Base-by-base conservation (phyloP, 2,113 vertebrate genomes). In the Pelecanus crispus region DNA sequence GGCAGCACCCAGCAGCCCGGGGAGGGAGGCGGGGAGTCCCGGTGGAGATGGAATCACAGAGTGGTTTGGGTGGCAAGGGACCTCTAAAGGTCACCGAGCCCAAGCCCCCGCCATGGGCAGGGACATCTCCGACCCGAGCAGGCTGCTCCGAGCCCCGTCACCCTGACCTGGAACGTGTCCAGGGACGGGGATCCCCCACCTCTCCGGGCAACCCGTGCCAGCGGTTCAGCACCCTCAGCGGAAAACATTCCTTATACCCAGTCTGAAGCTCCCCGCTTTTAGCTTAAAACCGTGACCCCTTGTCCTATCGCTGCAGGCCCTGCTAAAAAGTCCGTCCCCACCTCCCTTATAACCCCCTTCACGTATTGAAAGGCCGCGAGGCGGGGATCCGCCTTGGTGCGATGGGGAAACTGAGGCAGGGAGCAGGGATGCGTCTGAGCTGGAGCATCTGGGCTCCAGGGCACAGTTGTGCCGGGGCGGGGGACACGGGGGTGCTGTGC, bases 241-340 rank as follows among this genome's bases (percentile, higher is more conserved):
- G 4, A 4, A 40, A 26, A 9, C 2, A 19, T 28, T 49, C 22
- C 34, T 16, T n/a, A 9, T 5, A 3, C 28, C n/a, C 9, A 11
- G 5, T 16, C 53, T n/a, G 2, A 70, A 77, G 28, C 42, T 56
- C 13, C 55, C 42, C 52, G 38, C 15, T 16, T 71, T 31, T 12
- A 20, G 6, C 31, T 59, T 31, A 31, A 58, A 50, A 11, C 44
- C 71, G 7, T 31, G 4, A 1, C 20, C 20, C 50, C 56, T 62
- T 18, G 22, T 63, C 63, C 52, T 22, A 0, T 28, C 2, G 0
- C 11, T 0, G 6, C 29, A 32, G 34, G 13, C 14, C 32, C 42
- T 17, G 5, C 28, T 45, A 4, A 28, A 29, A 63, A 38, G 2
- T 4, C 71, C 7, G 8, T 31, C 47, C 22, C 28, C 22, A 1